Evolutionary conservation across 2,888 invertebrate species (phyloP), one percentile per base, ranked within the genome.

Genomic region (Norana najaformis): DNA sequence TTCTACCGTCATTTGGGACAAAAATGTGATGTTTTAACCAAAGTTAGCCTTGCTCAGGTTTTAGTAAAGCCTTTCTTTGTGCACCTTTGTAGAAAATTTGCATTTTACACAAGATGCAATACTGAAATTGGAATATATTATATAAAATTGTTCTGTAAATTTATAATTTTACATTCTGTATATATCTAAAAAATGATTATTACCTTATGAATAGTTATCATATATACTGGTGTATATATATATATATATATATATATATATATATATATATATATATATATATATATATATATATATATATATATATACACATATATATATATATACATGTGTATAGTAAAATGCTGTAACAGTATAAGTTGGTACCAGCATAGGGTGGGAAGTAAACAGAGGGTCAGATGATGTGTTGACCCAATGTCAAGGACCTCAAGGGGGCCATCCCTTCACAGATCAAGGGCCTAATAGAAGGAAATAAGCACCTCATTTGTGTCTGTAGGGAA

Each of bases 1-100:
- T 69, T 69, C n/a, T 69, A 69, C n/a, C n/a, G 30, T n/a, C 69
- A 69, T 69, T 69, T 69, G 69, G n/a, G 69, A 69, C n/a, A 47
- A 69, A 69, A 30, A 69, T 69, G 69, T 69, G 69, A 69, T 69
- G 11, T n/a, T n/a, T 69, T 69, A 23, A n/a, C 69, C 69, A 69
- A n/a, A n/a, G 69, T 69, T n/a, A 69, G n/a, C 8, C 11, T 69
- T n/a, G 13, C 69, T 69, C 69, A 69, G 30, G 30, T 69, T 69
- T 69, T 69, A 69, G 69, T 69, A n/a, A n/a, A n/a, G 69, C n/a
- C 30, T 69, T 8, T 69, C 69, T 8, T 69, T 69, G 30, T 69
- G 69, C 6, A 69, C 11, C 69, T 69, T 69, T 0, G n/a, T 69
- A 53, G 23, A 69, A 69, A 69, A n/a, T 69, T 69, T 30, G 30